phyloP scores from a whole-genome alignment of 2,113 vertebrate species.

The Hipposideros armiger region DNA sequence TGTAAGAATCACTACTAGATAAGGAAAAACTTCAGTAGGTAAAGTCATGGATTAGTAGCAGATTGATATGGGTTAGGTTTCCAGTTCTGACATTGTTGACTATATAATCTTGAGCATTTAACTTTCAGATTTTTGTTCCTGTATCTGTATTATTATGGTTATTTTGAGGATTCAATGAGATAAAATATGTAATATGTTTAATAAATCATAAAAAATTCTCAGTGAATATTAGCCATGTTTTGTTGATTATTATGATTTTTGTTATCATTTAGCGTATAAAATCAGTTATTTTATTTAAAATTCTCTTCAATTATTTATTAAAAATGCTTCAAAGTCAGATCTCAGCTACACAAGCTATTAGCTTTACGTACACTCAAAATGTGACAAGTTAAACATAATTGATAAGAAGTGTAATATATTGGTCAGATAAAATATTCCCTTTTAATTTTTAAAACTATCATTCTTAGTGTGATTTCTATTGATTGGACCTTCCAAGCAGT shows the following conservation, averaged over 20 bases:
- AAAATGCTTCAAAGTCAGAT: not conserved
- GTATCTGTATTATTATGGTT: not conserved
- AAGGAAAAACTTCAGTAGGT: not conserved
- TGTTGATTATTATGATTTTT: not conserved
- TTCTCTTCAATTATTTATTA: constrained; percentile 16
- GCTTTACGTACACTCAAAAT: not conserved
- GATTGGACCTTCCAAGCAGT: not conserved
- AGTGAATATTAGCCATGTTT: not conserved
- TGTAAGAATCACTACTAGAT: not conserved
- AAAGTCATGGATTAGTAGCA: not conserved
- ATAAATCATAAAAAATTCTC: not conserved
- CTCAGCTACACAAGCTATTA: not conserved
- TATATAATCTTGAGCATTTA: not conserved
- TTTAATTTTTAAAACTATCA: constrained; percentile 8
- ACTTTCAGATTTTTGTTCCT: not conserved
- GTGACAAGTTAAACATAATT: not conserved
- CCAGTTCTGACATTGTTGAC: not conserved
- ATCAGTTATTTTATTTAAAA: not conserved
- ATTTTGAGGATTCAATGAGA: not conserved
- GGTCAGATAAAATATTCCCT: not conserved
- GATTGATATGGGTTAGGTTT: not conserved
- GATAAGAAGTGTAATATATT: not conserved
- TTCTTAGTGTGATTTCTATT: not conserved
- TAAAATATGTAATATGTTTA: not conserved
- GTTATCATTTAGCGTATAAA: not conserved